Base-by-base conservation (phyloP, 2,888 invertebrate genomes). In the Tenthredo notha region DNA sequence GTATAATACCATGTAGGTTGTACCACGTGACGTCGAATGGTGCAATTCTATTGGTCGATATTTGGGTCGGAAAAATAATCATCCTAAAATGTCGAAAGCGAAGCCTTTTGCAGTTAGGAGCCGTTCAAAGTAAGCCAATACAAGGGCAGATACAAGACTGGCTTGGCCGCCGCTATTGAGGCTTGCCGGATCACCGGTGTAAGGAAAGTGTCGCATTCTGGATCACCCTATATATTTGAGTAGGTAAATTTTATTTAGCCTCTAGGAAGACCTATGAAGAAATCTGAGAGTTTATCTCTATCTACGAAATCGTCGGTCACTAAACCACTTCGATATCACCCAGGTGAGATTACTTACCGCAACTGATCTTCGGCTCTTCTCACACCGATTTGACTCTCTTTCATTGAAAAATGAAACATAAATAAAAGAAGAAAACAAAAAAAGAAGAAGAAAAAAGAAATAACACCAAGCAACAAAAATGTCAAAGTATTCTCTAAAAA, bases 301-400 rank as follows among this genome's bases (percentile, higher is more conserved):
- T 80, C 58, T 80, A 61, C 29, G n/a, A 77, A 77, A 77, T 77
- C 25, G 29, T 77, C 54, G 77, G 77, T 33, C 21, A 80, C 78
- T 61, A 80, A 80, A 80, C 78, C 78, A 80, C 78, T 80, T 80
- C 78, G 61, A 80, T 80, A 40, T 58, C 61, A 61, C 1, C 78
- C 37, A 80, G 58, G 61, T 40, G 78, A 80, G 25, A 58, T 80
- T 21, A 80, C 58, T 61, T 40, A 61, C 58, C 61, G 61, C 61
- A 58, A 43, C 80, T 61, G 80, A 80, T 80, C 80, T 61, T 7
- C 61, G 21, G 40, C 80, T 80, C 61, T 37, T 21, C 74, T 74
- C 18, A 9, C 21, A 40, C 21, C n/a, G 43, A 43, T 43, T 74
- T 33, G 54, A 54, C 47, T 77, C 54, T 18, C 7, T 77, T 77